These are phyloP conservation scores for Mastigias papua DNA, from an alignment of 30 jellyfish, hydroid and myxozoan genomes.

Conservation along the genomic window DNA sequence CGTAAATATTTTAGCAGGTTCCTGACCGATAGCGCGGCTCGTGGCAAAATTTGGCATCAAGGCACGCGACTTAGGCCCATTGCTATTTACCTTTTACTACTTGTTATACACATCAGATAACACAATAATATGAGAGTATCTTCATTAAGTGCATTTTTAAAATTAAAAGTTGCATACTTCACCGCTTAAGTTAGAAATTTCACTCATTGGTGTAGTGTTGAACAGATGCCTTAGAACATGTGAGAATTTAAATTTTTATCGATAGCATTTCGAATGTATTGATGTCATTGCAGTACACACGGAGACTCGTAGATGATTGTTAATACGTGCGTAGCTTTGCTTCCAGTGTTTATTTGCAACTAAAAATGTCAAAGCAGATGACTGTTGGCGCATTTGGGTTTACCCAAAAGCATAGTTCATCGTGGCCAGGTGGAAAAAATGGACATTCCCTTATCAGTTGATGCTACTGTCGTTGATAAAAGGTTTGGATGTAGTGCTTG, in stretches of 20 bases:
- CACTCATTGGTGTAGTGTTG: no score
- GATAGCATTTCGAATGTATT: neutral
- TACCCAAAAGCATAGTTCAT: neutral
- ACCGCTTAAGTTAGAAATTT: neutral
- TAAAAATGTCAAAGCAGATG: neutral
- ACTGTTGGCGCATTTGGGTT: neutral
- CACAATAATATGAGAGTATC: neutral
- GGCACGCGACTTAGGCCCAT: neutral
- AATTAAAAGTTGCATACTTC: neutral
- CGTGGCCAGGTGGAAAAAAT: neutral
- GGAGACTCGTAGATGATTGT: neutral
- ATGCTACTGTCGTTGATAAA: neutral
- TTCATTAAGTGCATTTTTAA: neutral
- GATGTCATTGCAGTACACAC: neutral
- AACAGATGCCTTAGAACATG: no score
- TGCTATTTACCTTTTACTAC: neutral
- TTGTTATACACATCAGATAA: neutral
- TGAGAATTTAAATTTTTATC: neutral
- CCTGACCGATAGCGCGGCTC: neutral
- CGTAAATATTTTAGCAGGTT: neutral
- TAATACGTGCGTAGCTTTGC: neutral
- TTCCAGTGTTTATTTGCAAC: neutral
- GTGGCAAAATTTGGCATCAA: neutral
- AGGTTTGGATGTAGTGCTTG: neutral
- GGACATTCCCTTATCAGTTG: neutral